Evolutionary conservation across 2,888 invertebrate genomes (phyloP).

Genomic region (Nycteola revayana): DNA sequence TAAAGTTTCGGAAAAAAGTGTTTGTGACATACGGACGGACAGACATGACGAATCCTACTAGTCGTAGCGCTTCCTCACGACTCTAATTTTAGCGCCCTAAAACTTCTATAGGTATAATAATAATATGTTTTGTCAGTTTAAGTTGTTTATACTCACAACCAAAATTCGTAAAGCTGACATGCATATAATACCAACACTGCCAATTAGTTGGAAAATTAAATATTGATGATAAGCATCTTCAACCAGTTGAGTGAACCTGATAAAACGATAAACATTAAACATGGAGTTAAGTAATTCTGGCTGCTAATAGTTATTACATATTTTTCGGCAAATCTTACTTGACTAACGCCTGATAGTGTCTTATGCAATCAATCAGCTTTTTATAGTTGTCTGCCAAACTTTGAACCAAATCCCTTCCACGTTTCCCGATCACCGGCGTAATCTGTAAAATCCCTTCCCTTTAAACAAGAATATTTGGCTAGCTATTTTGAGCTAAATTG

Average conservation of each 20-base stretch:
- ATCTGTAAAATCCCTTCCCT: slow-evolving; percentile 26
- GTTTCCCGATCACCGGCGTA: slow-evolving; percentile 22
- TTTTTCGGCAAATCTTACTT: slow-evolving; percentile 41
- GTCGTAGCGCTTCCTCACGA: too few relatives aligned
- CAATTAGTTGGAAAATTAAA: slow-evolving; percentile 76
- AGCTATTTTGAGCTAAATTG: too few relatives aligned
- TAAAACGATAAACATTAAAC: neutral
- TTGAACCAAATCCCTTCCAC: slow-evolving; percentile 9
- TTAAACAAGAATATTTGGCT: too few relatives aligned
- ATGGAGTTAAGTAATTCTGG: too few relatives aligned
- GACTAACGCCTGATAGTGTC: slow-evolving; percentile 61
- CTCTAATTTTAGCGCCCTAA: too few relatives aligned
- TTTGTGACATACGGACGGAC: too few relatives aligned
- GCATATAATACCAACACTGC: slow-evolving; percentile 72
- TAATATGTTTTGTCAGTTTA: too few relatives aligned
- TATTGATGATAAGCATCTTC: slow-evolving; percentile 74
- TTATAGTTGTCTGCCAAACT: slow-evolving; percentile 41
- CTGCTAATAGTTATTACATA: too few relatives aligned
- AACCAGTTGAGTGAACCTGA: slow-evolving; percentile 66
- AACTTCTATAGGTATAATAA: too few relatives aligned
- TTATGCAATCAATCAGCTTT: slow-evolving; percentile 56
- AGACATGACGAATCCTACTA: too few relatives aligned
- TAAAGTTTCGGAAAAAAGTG: too few relatives aligned
- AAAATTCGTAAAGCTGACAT: slow-evolving; percentile 67
- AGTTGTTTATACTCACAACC: slow-evolving; percentile 56